Base-by-base conservation (phyloP, 30 jellyfish, hydroid and myxozoan species). In the Haliclystus octoradiatus region DNA sequence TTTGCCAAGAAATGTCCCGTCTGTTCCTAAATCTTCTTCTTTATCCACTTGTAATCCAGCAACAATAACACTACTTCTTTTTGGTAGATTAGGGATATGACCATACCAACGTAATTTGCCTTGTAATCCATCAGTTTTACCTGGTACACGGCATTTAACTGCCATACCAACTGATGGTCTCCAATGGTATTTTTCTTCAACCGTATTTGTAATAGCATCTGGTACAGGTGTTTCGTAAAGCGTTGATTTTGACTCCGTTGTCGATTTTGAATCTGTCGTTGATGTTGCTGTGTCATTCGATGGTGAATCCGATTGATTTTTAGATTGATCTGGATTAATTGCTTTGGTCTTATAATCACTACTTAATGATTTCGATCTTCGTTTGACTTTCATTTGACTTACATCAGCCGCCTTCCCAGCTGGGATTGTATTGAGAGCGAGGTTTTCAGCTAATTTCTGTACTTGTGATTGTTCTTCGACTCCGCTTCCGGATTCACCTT, bases 1-100 rank as follows among this genome's bases (percentile, higher is more conserved):
- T 71, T 82, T 83, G 7, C 99, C 99, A 15, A 92, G 77, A 87
- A 92, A 92, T 4, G 99, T 83, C 3, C 99, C 99, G 60, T 92
- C 96, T 0, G 99, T 92, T 14, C 96, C 99, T 67, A 92, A 88
- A 32, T 92, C 99, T 52, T 84, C 99, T 49, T 76, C 93, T 9
- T 78, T 89, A 13, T 78, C 87, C n/a, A 92, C 85, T 73, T 92
- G 94, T 28, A 92, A 69, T 31, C 99, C 99, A 30, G 95, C 96
- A 23, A 92, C 95, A 35, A 92, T 78, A 13, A 79, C 94, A 71
- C 71, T 78, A 51, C 94, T 90, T 31, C 94, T 49, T 52, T 83
- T 83, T 26, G 99, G 94, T 19, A 92, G 86, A 46, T 92, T 85
- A 4, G 88, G 52, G 26, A 92, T 92, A 60, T 79, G 95, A 0